Evolutionary conservation across 2,797 vertebrate genomes (phyloP).

Genomic region (Carapus acus): DNA sequence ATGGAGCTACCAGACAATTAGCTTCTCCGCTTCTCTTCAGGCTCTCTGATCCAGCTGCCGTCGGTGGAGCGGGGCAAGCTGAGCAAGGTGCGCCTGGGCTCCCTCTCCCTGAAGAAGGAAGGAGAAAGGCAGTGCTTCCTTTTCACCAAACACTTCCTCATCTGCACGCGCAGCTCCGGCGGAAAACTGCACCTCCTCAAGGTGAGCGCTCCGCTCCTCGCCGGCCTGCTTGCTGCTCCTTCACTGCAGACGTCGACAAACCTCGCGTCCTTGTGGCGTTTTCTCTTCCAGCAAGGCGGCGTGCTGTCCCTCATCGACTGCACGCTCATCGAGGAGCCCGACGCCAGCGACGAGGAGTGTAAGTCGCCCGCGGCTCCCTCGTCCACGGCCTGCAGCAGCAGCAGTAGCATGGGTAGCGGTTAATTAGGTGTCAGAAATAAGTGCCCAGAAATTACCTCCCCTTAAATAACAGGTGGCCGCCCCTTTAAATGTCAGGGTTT

Average conservation of each 20-base stretch:
- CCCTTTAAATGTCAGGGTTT: conserved; percentile 65
- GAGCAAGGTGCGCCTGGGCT: conserved; percentile 94
- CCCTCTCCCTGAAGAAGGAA: conserved; percentile 96
- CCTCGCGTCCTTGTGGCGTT: neutral
- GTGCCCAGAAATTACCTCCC: conserved; percentile 52
- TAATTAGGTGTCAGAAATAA: conserved; percentile 69
- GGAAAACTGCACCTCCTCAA: conserved; percentile 97
- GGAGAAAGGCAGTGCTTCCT: conserved; percentile 98
- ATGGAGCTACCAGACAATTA: too few relatives aligned
- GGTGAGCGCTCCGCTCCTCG: too few relatives aligned
- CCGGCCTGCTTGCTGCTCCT: too few relatives aligned
- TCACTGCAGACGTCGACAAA: neutral
- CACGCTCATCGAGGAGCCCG: conserved; percentile 91
- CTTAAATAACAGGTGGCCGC: conserved; percentile 63
- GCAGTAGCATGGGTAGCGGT: too few relatives aligned
- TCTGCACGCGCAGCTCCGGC: conserved; percentile 96
- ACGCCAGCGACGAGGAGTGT: conserved; percentile 90
- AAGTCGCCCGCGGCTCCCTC: conserved; percentile 66
- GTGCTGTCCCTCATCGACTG: conserved; percentile 94
- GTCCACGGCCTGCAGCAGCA: conserved; percentile 24
- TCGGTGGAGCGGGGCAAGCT: conserved; percentile 95
- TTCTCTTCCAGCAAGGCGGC: conserved; percentile 86
- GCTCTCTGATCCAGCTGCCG: conserved; percentile 96
- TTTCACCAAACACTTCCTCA: conserved; percentile 97
- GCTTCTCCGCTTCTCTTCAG: conserved; percentile 64